phyloP scores from a whole-genome alignment of 2,797 vertebrate species.

The Gymnopithys bicolor region DNA sequence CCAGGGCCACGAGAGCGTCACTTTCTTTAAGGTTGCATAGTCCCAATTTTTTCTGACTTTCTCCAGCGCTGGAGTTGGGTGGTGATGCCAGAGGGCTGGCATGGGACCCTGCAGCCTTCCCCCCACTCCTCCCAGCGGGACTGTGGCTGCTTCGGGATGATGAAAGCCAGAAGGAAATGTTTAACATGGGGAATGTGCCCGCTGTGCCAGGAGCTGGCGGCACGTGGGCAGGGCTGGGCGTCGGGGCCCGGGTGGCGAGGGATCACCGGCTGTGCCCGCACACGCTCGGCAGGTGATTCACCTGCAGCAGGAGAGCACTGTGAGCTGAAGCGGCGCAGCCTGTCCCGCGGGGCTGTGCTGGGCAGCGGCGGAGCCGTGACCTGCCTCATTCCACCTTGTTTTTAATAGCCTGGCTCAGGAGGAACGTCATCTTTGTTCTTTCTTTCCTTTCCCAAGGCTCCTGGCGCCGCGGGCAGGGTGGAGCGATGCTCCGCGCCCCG shows the following conservation, averaged over 20 bases:
- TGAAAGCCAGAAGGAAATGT: slow-evolving; percentile 1
- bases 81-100: rapidly evolving
- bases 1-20: rapidly evolving
- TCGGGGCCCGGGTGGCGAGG: background rate
- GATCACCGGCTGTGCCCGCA: background rate
- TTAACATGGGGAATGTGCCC: background rate
- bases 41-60: rapidly evolving
- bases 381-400: slow-evolving; percentile 29
- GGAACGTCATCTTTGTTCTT: slow-evolving; percentile 62
- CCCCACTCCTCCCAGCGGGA: background rate
- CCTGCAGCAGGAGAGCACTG: background rate
- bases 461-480: slow-evolving; percentile 42
- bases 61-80: rapidly evolving
- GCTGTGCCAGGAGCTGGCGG: background rate
- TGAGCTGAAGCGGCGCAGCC: background rate
- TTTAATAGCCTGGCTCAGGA: slow-evolving; percentile 53
- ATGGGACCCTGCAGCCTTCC: background rate
- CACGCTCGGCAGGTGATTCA: slow-evolving; percentile 60
- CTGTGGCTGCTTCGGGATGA: background rate
- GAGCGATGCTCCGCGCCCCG: slow-evolving; percentile 11
- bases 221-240: background rate
- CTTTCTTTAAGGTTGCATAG: rapidly evolving
- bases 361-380: slow-evolving; percentile 12
- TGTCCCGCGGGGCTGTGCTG: slow-evolving; percentile 1
- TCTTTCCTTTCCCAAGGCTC: slow-evolving; percentile 47